Evolutionary conservation across 2,113 vertebrate genomes (phyloP), one percentile per base, ranked within the genome.

Genomic region (Sinocyclocheilus rhinocerous): DNA sequence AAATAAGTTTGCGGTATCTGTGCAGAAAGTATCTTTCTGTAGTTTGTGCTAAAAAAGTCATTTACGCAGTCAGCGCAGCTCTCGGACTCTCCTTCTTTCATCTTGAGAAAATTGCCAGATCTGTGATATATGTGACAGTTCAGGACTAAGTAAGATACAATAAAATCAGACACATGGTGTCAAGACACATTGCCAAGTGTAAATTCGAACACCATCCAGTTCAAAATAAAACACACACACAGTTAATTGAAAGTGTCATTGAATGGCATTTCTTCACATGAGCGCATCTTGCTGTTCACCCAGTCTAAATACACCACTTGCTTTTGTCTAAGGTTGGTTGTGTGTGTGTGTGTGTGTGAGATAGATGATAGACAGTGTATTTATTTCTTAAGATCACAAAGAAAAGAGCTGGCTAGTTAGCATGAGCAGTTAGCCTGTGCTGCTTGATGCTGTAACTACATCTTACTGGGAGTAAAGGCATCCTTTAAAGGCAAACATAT

Each of bases 151-250:
- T 42, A 48, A 72, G 69, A 72, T 42, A 4, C 4, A 4, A 12
- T 18, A 72, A 72, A 72, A 72, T 72, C 65, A 69, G 36, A 39
- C 69, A 39, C 33, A 39, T 39, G 69, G 69, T 72, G 69, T 72
- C 33, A 39, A n/a, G n/a, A n/a, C n/a, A n/a, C 18, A 39, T 72
- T 72, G 18, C 16, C 33, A 8, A 42, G 69, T 72, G 36, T 22
- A 72, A 72, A 72, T 72, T 72, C 20, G 10, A n/a, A 42, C 70
- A 73, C 36, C 36, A 13, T n/a, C 4, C 36, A 12, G 18, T 73
- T 73, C 4, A 22, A 42, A 42, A 73, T 20, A 42, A 42, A 72
- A 72, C 69, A 72, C 33, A 39, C 16, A 73, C 2, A 11, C 36
- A n/a, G 69, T 42, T 72, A 29, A 72, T 13, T 73, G 36, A 73